Evolutionary conservation across 2,113 vertebrate genomes (phyloP), one percentile per base, ranked within the genome.

Genomic region (Clarias macrocephalus): DNA sequence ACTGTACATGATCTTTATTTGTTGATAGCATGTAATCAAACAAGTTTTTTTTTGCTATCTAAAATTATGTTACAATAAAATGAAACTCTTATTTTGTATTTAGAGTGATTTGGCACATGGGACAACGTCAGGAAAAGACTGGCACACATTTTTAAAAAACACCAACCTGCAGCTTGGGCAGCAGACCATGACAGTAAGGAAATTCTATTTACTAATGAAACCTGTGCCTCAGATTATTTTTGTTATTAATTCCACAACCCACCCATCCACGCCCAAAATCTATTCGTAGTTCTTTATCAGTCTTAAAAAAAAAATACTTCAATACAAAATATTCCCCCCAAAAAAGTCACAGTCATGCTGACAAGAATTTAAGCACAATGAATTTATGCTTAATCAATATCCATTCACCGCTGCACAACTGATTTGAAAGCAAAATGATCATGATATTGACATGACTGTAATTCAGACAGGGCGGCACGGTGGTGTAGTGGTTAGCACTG

Each of bases 171-270:
- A 83, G 0, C 81, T 88, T 54, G 85, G 85, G 85, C 96, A 96
- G 88, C 94, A 94, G 0, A 85, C 91, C 21, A 95, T 96, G 93
- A 93, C 92, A 88, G 96, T 96, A 93, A 95, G 95, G 90, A 85
- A 33, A 57, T 59, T n/a, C 52, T 80, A 18, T 63, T 25, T 19
- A 11, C 30, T 62, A 19, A 16, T 12, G 30, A 60, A 62, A 76
- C 82, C 63, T 72, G 28, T 83, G 75, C 30, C 37, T 54, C 3
- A 73, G 19, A 33, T 28, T 57, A 15, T 10, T 59, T 33, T 3
- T 70, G n/a, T 72, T 33, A 18, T 28, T 28, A 5, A 68, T 83
- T 25, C 81, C 13, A 65, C 60, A 65, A n/a, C 9, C 63, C 23
- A 65, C n/a, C 57, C 12, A 7, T 28, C 28, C 48, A 18, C 42